phyloP scores from a whole-genome alignment of 2,888 invertebrate species.

The Argyresthia goedartella region DNA sequence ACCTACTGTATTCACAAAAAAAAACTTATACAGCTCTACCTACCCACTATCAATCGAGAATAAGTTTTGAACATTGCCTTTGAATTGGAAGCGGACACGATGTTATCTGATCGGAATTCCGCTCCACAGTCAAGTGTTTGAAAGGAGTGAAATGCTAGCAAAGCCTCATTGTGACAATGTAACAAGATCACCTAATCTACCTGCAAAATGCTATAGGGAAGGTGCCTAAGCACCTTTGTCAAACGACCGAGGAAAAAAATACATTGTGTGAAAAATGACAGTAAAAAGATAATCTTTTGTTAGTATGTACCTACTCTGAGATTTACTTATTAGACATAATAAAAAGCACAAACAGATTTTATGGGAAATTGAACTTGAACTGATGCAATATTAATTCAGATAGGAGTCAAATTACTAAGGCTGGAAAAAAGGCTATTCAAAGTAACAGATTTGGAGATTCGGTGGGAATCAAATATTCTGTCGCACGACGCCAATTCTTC shows the following conservation, averaged over 20 bases:
- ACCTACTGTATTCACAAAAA: too few relatives aligned
- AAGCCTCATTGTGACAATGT: conserved; percentile 40
- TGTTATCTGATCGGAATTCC: conserved; percentile 66
- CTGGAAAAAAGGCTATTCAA: too few relatives aligned
- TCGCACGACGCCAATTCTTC: too few relatives aligned
- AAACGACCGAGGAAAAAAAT: background rate
- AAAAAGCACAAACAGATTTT: conserved; percentile 5
- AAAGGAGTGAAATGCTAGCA: conserved; percentile 46
- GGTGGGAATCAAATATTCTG: too few relatives aligned
- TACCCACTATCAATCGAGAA: background rate
- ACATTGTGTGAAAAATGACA: background rate
- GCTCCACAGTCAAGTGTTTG: conserved; percentile 25
- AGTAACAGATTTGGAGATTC: too few relatives aligned
- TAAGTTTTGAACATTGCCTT: conserved; percentile 32
- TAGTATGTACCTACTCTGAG: background rate
- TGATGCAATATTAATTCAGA: background rate
- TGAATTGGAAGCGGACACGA: conserved; percentile 46
- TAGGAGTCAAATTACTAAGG: background rate
- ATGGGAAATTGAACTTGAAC: conserved; percentile 10
- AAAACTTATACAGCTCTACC: background rate
- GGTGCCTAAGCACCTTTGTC: conserved; percentile 2
- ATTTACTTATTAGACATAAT: conserved; percentile 1
- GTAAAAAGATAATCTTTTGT: conserved; percentile 10
- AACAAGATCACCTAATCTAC: conserved; percentile 57
- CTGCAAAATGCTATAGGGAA: conserved; percentile 37